A percentile compares a stretch with the other conserved stretches of the same genome.
These are phyloP conservation scores for Papilio aristodemus DNA, from an alignment of 1,140 invertebrate genomes.

Conservation along the genomic window DNA sequence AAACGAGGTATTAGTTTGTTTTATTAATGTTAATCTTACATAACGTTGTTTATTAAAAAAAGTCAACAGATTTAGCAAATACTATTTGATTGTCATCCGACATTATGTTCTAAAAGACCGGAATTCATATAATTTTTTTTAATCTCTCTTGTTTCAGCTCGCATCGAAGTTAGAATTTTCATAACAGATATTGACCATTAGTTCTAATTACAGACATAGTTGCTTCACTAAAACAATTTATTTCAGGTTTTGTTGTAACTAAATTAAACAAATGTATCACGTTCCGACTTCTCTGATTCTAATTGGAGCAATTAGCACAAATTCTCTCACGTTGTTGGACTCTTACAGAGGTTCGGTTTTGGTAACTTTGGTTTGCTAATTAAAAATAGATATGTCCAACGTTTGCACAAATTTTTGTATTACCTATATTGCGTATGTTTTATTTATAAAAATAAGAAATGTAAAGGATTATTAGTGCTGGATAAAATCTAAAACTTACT, in stretches of 20 bases:
- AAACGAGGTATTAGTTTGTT: not conserved
- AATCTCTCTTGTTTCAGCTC: too few relatives aligned
- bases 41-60: not conserved
- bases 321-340: not conserved
- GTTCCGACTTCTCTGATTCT: not conserved
- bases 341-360: not conserved
- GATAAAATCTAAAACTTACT: too few relatives aligned
- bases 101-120: too few relatives aligned
- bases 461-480: too few relatives aligned
- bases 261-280: not conserved
- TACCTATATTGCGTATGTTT: not conserved
- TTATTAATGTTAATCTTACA: not conserved
- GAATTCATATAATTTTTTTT: too few relatives aligned
- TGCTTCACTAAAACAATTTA: too few relatives aligned
- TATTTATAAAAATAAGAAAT: too few relatives aligned
- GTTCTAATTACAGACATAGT: too few relatives aligned
- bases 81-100: too few relatives aligned
- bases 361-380: conserved; percentile 1
- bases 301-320: conserved; percentile 8
- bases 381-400: not conserved
- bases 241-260: not conserved
- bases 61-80: too few relatives aligned
- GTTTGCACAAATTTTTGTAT: not conserved
- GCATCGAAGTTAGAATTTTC: too few relatives aligned
- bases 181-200: too few relatives aligned